A percentile compares a stretch with the other conserved stretches of the same genome.
phyloP scores from a whole-genome alignment of 2,888 invertebrate species.

The Ditula angustiorana region DNA sequence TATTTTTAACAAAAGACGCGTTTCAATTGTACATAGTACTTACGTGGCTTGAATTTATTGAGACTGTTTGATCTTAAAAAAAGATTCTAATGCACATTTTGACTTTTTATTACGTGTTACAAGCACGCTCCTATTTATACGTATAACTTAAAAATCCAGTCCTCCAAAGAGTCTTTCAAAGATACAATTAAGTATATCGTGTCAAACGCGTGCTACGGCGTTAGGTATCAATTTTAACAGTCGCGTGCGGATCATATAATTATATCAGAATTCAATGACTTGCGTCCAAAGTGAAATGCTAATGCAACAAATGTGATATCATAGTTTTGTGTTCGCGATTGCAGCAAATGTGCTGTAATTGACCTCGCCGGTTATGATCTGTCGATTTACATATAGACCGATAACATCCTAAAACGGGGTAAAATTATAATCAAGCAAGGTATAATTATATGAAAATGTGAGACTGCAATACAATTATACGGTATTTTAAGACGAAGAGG shows the following conservation, averaged over 20 bases:
- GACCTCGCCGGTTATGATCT: conserved; percentile 55
- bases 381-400: conserved; percentile 45
- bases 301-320: conserved; percentile 24
- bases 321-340: conserved; percentile 52
- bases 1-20: conserved; percentile 36
- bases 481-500: not conserved
- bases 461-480: no score
- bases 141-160: no score
- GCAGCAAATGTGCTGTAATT: conserved; percentile 71
- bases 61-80: not conserved
- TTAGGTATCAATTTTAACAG: not conserved
- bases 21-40: not conserved
- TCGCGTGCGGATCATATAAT: not conserved
- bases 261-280: no score
- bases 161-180: no score
- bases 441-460: not conserved
- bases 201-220: not conserved
- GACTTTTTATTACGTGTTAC: no score
- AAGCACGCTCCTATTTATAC: no score
- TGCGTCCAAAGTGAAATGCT: conserved; percentile 18
- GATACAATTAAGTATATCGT: not conserved
- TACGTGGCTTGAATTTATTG: not conserved
- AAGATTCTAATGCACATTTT: no score
- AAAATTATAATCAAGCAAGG: not conserved
- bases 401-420: not conserved